A percentile compares a stretch with the other conserved stretches of the same genome.
Conservation (phyloP, 2,888 invertebrate species). For the Lordiphosa andalusiaca region DNA sequence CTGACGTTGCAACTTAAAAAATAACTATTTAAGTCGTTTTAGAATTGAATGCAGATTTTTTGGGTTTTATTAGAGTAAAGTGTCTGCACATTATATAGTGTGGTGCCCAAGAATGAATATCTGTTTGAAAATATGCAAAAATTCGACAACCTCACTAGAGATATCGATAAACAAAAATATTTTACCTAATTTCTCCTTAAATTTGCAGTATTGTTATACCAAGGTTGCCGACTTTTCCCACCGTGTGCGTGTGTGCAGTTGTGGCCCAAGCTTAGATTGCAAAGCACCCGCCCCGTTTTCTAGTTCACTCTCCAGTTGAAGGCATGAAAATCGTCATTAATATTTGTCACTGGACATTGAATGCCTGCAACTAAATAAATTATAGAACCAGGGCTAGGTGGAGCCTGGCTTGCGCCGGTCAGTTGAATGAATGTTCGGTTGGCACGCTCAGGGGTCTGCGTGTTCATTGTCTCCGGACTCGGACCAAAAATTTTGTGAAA, state of each 20-base stretch:
- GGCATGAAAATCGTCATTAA: constrained; percentile 78
- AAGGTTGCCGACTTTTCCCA: neutral
- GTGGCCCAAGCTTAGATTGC: neutral
- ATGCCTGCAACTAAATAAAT: constrained; percentile 61
- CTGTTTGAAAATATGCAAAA: no score
- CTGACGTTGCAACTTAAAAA: no score
- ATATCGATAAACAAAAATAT: no score
- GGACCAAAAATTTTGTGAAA: constrained; percentile 18
- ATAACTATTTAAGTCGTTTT: no score
- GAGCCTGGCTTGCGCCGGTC: constrained; percentile 28
- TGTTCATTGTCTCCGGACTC: constrained; percentile 64
- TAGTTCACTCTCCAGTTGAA: constrained; percentile 37
- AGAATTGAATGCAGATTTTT: no score
- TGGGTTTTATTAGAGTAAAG: no score
- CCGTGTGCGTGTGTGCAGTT: constrained; percentile 13
- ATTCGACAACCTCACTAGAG: no score
- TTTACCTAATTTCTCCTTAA: no score
- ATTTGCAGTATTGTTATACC: no score
- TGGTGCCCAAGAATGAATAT: no score
- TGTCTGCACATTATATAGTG: no score
- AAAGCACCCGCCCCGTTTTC: neutral
- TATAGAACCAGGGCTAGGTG: constrained; percentile 44
- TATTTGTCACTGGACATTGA: constrained; percentile 77
- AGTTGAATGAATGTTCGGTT: constrained; percentile 64
- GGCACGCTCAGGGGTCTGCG: constrained; percentile 61